These are phyloP conservation scores for Callaeas wilsoni DNA, from an alignment of 2,113 vertebrate species.

Conservation along the genomic window DNA sequence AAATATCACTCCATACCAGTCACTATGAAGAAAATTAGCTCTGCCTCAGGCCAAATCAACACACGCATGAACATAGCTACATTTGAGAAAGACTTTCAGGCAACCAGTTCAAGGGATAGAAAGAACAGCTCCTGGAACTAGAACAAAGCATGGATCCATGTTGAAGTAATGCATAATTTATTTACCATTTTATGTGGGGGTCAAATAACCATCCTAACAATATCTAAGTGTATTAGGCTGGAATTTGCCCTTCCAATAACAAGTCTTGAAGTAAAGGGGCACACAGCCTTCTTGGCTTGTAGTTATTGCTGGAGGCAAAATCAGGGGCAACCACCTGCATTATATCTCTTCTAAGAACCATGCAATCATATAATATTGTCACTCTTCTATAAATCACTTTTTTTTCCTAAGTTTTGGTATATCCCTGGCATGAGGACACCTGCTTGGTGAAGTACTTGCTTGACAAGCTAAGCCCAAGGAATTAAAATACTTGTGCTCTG, in stretches of 20 bases:
- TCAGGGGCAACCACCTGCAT: neutral
- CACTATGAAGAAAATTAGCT: neutral
- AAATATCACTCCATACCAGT: neutral
- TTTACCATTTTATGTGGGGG: neutral
- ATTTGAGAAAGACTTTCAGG: neutral
- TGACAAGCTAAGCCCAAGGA: neutral
- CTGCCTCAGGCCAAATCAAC: neutral
- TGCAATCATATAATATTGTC: neutral
- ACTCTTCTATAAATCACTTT: neutral
- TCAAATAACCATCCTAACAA: neutral
- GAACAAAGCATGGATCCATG: neutral
- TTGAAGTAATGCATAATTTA: neutral
- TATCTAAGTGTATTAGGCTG: neutral
- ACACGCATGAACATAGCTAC: neutral
- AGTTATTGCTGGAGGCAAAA: neutral
- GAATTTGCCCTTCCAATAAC: neutral
- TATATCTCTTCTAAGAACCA: neutral
- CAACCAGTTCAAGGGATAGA: neutral
- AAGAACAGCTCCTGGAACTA: neutral
- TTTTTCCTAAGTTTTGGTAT: neutral
- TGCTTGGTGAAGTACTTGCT: neutral
- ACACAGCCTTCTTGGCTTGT: neutral
- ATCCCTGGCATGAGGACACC: neutral
- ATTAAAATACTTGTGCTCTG: neutral
- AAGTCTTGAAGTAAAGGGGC: neutral